phyloP scores from a whole-genome alignment of 2,113 vertebrate genomes.

The Nerophis lumbriciformis region DNA sequence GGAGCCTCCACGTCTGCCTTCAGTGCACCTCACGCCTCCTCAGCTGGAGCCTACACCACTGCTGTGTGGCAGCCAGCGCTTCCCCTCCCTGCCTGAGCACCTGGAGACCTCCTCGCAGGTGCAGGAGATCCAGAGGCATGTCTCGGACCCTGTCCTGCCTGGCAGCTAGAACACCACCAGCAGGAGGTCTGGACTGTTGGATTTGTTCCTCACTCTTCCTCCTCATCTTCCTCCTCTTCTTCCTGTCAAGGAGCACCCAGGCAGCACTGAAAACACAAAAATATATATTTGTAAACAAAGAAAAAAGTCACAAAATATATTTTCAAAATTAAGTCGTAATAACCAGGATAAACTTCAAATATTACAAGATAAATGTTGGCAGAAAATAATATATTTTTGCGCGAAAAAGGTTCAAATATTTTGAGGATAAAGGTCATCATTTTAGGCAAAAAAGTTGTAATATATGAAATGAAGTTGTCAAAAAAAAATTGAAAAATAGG shows the following conservation, averaged over 20 bases:
- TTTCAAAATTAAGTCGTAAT: neutral
- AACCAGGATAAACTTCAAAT: too few species aligned
- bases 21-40: conserved; percentile 14
- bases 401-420: too few species aligned
- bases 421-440: too few species aligned
- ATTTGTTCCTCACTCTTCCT: neutral
- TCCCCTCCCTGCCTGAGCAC: conserved; percentile 87
- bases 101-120: conserved; percentile 71
- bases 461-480: too few species aligned
- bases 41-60: conserved; percentile 59
- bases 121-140: conserved; percentile 82
- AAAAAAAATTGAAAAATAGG: too few species aligned
- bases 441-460: too few species aligned
- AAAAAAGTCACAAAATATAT: neutral
- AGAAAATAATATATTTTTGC: too few species aligned
- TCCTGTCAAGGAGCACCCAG: neutral
- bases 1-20: conserved; percentile 44
- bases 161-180: conserved; percentile 73
- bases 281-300: neutral
- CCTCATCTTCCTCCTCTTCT: neutral
- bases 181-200: neutral
- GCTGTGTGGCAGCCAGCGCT: conserved; percentile 69
- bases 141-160: conserved; percentile 82
- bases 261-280: neutral
- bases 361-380: too few species aligned